Conservation (phyloP, 2,888 invertebrate genomes). For the Dromius quadrimaculatus region DNA sequence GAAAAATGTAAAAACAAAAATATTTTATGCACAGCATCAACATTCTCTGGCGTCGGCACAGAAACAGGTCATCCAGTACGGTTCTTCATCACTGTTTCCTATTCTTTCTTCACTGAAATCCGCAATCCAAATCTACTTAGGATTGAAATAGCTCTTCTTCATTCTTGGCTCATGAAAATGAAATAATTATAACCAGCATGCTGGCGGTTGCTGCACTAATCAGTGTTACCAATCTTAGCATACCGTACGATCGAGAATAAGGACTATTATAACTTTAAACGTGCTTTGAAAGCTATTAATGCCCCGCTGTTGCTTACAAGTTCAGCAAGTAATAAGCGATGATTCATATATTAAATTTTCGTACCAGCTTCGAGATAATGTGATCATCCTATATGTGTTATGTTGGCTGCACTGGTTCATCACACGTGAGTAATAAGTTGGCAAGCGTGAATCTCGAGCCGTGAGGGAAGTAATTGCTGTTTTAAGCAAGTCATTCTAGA, state of each 20-base stretch:
- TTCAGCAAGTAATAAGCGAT: conserved; percentile 27
- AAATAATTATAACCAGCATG: conserved; percentile 31
- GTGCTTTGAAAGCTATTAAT: conserved; percentile 48
- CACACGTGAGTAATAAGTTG: conserved; percentile 21
- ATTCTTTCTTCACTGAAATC: too few relatives aligned
- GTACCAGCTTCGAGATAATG: conserved; percentile 10
- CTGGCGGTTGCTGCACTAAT: conserved; percentile 7
- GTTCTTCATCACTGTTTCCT: too few relatives aligned
- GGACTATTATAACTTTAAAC: conserved; percentile 50
- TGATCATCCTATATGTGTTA: conserved; percentile 26
- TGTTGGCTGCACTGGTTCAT: conserved; percentile 13
- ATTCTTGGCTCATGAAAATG: too few relatives aligned
- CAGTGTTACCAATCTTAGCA: conserved; percentile 28
- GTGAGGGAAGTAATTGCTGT: conserved; percentile 9
- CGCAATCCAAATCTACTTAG: too few relatives aligned
- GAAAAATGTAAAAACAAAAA: too few relatives aligned
- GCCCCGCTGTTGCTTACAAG: conserved; percentile 41
- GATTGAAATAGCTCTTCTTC: too few relatives aligned
- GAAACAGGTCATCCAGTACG: too few relatives aligned
- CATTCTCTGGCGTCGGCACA: too few relatives aligned
- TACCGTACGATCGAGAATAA: conserved; percentile 24
- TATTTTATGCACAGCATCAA: too few relatives aligned
- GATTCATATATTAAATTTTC: conserved; percentile 48
- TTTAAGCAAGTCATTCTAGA: conserved; percentile 13
- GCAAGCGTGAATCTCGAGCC: too few relatives aligned